Conservation (phyloP, 2,113 vertebrate genomes). For the Percopsis transmontana region DNA sequence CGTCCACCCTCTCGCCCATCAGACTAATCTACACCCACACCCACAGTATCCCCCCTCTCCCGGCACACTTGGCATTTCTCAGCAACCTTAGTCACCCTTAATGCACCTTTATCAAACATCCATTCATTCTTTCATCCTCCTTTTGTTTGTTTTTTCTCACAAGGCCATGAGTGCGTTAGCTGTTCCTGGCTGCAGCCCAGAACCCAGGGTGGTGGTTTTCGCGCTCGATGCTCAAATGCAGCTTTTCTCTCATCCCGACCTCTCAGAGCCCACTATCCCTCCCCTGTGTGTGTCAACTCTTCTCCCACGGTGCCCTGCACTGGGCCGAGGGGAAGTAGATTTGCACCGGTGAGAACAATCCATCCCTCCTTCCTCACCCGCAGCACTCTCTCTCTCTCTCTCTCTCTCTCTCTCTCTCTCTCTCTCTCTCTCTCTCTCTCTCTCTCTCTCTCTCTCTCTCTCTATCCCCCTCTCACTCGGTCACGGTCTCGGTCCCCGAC, state of each 20-base stretch:
- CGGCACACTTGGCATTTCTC: background rate
- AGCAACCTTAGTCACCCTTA: conserved; percentile 12
- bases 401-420: background rate
- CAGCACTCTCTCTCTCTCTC: background rate
- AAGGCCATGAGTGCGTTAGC: background rate
- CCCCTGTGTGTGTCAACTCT: conserved; percentile 57
- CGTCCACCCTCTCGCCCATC: conserved; percentile 36
- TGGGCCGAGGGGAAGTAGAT: conserved; percentile 65
- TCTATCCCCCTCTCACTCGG: too few species aligned
- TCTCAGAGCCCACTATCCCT: conserved; percentile 5
- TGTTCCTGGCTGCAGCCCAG: too few species aligned
- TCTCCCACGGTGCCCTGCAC: background rate
- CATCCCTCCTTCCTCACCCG: conserved; percentile 53
- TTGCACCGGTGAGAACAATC: conserved; percentile 69
- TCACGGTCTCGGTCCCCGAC: too few species aligned
- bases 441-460: too few species aligned
- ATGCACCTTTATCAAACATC: conserved; percentile 9
- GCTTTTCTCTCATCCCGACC: too few species aligned
- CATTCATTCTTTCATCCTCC: conserved; percentile 26
- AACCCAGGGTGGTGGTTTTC: too few species aligned
- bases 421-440: too few species aligned
- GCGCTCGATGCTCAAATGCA: too few species aligned
- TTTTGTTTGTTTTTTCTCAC: conserved; percentile 36
- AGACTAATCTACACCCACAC: conserved; percentile 24
- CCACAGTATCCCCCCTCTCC: background rate